These are phyloP conservation scores for Drosophila sordidula DNA, from an alignment of 2,888 invertebrate species.

Conservation along the genomic window DNA sequence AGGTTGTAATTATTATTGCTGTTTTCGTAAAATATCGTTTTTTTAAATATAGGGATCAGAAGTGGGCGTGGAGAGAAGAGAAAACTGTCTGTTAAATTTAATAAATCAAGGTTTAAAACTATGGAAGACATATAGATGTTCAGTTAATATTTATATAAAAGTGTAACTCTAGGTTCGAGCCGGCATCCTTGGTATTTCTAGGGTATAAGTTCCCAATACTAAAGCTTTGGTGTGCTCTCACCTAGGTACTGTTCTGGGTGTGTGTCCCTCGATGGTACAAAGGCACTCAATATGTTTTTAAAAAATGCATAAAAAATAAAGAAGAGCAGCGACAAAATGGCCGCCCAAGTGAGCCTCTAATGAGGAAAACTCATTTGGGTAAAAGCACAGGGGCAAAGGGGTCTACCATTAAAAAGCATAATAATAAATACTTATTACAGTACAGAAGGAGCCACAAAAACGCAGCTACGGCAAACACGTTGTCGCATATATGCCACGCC, in stretches of 20 bases:
- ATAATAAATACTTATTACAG: constrained; percentile 79
- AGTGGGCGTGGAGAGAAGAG: no score
- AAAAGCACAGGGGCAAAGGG: constrained; percentile 68
- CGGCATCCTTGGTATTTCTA: no score
- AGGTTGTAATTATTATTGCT: no score
- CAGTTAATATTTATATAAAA: no score
- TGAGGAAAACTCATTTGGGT: constrained; percentile 79
- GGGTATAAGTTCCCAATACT: not conserved
- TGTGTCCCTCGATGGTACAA: not conserved
- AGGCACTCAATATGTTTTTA: constrained; percentile 23
- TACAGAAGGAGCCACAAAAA: constrained; percentile 36
- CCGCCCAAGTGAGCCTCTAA: constrained; percentile 56
- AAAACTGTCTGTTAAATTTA: no score
- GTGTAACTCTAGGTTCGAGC: no score
- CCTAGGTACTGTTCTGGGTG: constrained; percentile 1
- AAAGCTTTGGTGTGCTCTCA: not conserved
- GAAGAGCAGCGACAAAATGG: constrained; percentile 29
- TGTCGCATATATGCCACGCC: constrained; percentile 60
- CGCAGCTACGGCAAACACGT: constrained; percentile 55
- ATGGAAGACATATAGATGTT: no score
- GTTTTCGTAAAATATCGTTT: no score
- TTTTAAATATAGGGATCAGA: no score
- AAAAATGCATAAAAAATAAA: constrained; percentile 36
- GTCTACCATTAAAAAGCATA: constrained; percentile 76
- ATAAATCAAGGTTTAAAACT: no score